Conservation (phyloP, 1,140 invertebrate species). For the Bursaphelenchus mucronatus region DNA sequence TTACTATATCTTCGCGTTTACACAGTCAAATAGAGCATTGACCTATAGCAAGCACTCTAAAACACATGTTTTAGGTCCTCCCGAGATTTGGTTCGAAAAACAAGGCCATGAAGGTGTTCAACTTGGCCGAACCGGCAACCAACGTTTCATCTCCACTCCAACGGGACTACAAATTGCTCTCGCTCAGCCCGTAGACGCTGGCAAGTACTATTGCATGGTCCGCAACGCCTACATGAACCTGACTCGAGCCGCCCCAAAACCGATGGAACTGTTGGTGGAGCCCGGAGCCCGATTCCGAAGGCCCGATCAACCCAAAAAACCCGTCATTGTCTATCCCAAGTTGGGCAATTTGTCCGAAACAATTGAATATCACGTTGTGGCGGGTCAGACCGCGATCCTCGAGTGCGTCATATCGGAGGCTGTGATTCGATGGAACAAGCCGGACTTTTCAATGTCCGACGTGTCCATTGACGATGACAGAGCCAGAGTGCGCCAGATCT, state of each 20-base stretch:
- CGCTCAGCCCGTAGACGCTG: constrained; percentile 49
- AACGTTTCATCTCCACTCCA: constrained; percentile 46
- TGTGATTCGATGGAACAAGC: constrained; percentile 39
- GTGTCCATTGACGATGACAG: constrained; percentile 43
- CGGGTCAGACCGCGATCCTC: constrained; percentile 39
- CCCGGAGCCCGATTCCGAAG: neutral
- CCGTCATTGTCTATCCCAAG: constrained; percentile 30
- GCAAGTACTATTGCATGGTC: constrained; percentile 52
- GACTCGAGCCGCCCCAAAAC: constrained; percentile 41
- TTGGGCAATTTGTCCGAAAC: constrained; percentile 27
- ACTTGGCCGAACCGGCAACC: constrained; percentile 29
- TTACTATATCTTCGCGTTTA: no score
- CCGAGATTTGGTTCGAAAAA: constrained; percentile 50
- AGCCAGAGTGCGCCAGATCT: constrained; percentile 46
- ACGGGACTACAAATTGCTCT: constrained; percentile 52
- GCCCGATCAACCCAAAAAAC: constrained; percentile 15
- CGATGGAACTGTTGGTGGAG: constrained; percentile 30
- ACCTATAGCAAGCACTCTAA: neutral
- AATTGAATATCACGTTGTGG: constrained; percentile 39
- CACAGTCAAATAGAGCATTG: neutral
- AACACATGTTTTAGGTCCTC: constrained; percentile 48
- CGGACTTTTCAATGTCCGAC: constrained; percentile 37
- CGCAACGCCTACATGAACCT: constrained; percentile 51
- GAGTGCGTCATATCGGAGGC: constrained; percentile 49
- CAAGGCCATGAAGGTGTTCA: constrained; percentile 43